Evolutionary conservation across 2,888 invertebrate genomes (phyloP), one percentile per base, ranked within the genome.

Genomic region (Nudaria mundana): DNA sequence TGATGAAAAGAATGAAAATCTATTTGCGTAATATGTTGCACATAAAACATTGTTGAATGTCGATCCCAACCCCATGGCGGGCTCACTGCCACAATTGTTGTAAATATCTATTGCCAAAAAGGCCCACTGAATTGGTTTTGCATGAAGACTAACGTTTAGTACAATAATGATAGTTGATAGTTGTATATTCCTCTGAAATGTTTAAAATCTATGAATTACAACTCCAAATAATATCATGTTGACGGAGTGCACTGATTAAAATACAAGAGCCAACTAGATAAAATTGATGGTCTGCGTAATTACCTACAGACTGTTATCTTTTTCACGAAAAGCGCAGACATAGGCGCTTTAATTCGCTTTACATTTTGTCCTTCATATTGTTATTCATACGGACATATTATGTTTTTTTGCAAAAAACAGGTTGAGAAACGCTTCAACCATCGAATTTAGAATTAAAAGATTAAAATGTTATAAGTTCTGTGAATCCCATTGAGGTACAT

Each of bases 121-220:
- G 69, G 54, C 3, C 80, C 81, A 8, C 62, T 36, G 0, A 63
- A 34, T 38, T 62, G 76, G 36, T 71, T 63, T 30, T 57, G 61
- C 0, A 52, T 43, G 12, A 72, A 46, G 30, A 2, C 44, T 30
- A 0, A 80, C 77, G 0, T 76, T 74, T 7, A 74, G 73, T 71
- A 78, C 81, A 81, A 34, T 81, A 81, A 2, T 28, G 16, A 29
- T 76, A 62, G 54, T 79, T 77, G 31, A 66, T n/a, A 62, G 54
- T 79, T 77, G 31, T 66, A 68, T 50, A 40, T 56, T 3, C 72
- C 75, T 30, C 40, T 63, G 0, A 72, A 15, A 37, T 71, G 65
- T 4, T 52, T 25, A 2, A 61, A 18, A 8, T 30, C 5, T 31
- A 68, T 25, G 3, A 59, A 56, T 3, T 18, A 40, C n/a, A 1